Evolutionary conservation across 2,797 vertebrate genomes (phyloP), one percentile per base, ranked within the genome.

Genomic region (Chelon auratus): DNA sequence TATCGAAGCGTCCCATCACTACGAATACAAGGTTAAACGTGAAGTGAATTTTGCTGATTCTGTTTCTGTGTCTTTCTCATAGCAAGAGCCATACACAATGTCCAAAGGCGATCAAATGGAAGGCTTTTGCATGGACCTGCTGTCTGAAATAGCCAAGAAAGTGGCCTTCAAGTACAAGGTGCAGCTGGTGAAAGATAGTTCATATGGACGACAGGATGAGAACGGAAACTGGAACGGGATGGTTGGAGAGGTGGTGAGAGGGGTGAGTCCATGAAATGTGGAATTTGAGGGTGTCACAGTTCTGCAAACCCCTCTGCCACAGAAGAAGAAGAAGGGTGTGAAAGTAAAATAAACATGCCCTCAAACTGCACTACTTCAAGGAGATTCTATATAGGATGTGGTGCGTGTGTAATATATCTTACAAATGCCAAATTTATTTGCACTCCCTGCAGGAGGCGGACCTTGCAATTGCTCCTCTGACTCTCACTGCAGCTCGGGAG

Each of bases 121-220:
- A 67, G 97, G 96, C 0, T 97, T 95, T 85, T 97, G 96, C 85
- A 95, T 97, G 37, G 97, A 97, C 40, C 80, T 97, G 86, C 91
- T 97, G 55, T 87, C 87, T 2, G 94, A 95, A 17, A 83, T 97
- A 0, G 90, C 96, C 9, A 93, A 93, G 3, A 95, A 94, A 82
- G 60, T 97, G 40, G 94, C 93, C 83, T 96, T 97, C 87, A 94
- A 87, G 71, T 97, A 96, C 86, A 94, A 80, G 26, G 91, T 97
- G 37, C 92, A 93, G 40, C 88, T 96, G 76, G 96, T 97, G 72
- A 95, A 94, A 26, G 96, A 97, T 0, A 80, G 92, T 10, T 87
- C 78, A 1, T 97, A 96, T 0, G 97, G 97, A 0, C 65, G 93
- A 0, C 54, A 94, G 73, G 89, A 95, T 0, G 86, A 95, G 15